A percentile compares a stretch with the other conserved stretches of the same genome.
These are phyloP conservation scores for Scelioninae gen. 2 DNA, from an alignment of 2,888 invertebrate species.

Conservation along the genomic window DNA sequence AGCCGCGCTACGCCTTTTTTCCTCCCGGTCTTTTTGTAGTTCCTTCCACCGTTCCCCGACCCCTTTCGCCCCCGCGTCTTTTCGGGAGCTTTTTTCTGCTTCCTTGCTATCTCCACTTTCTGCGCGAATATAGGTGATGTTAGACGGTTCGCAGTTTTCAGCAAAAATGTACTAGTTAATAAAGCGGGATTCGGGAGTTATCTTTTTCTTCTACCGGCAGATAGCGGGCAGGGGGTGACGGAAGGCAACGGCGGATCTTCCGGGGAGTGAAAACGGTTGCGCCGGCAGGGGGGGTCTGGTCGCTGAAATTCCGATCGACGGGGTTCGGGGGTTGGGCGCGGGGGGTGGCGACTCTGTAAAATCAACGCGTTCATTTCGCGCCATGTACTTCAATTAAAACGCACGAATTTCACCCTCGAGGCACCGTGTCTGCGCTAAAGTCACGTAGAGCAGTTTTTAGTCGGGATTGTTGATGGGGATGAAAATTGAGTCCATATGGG, in stretches of 20 bases:
- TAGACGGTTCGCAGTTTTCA: conserved; percentile 38
- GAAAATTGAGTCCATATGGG: too few species aligned
- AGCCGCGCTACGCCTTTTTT: conserved; percentile 44
- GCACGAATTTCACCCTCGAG: too few species aligned
- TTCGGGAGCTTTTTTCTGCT: conserved; percentile 34
- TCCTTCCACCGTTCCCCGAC: background rate
- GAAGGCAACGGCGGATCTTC: background rate
- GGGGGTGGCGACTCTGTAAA: too few species aligned
- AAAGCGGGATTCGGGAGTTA: conserved; percentile 13
- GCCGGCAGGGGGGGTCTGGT: background rate
- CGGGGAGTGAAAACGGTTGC: conserved; percentile 6
- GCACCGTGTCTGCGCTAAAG: too few species aligned
- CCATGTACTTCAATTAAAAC: too few species aligned
- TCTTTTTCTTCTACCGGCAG: background rate
- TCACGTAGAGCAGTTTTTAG: too few species aligned
- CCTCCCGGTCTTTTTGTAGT: conserved; percentile 31
- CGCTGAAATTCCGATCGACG: background rate
- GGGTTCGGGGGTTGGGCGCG: background rate
- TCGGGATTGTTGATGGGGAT: too few species aligned
- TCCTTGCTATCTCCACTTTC: conserved; percentile 33
- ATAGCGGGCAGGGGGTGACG: conserved; percentile 1
- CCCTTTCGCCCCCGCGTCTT: too few species aligned
- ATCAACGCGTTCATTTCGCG: too few species aligned
- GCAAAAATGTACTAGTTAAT: conserved; percentile 44
- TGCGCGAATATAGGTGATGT: conserved; percentile 32